phyloP scores from a whole-genome alignment of 2,888 invertebrate genomes.

The Zaprionus obscuricornis region DNA sequence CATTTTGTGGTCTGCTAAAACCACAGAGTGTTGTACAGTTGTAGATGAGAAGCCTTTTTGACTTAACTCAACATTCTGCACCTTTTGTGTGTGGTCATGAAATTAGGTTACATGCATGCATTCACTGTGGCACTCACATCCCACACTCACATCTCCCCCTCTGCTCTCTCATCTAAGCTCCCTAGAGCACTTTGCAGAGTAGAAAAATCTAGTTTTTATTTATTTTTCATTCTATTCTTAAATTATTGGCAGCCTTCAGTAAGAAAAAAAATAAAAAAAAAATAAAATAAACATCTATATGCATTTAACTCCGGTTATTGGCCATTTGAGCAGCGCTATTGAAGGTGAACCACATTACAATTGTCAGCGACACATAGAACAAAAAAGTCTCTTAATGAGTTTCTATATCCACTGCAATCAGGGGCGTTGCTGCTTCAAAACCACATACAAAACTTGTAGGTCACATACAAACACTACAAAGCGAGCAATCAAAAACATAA shows the following conservation, averaged over 20 bases:
- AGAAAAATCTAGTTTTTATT: constrained; percentile 25
- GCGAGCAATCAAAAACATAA: too few relatives aligned
- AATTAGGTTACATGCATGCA: constrained; percentile 50
- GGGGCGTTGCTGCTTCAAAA: constrained; percentile 6
- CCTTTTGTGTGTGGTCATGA: constrained; percentile 50
- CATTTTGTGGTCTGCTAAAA: constrained; percentile 56
- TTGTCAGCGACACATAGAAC: constrained; percentile 20
- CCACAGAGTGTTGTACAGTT: constrained; percentile 25
- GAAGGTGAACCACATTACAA: constrained; percentile 62
- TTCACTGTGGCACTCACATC: not conserved
- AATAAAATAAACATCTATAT: too few relatives aligned
- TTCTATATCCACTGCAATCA: constrained; percentile 26
- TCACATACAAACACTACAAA: constrained; percentile 9
- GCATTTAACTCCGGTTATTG: constrained; percentile 60
- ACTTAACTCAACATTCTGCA: constrained; percentile 17
- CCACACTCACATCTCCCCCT: constrained; percentile 14
- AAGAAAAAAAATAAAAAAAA: too few relatives aligned
- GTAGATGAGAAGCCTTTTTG: constrained; percentile 38
- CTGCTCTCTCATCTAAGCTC: not conserved
- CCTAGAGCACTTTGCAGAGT: too few relatives aligned
- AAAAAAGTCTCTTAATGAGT: constrained; percentile 30
- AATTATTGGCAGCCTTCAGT: constrained; percentile 23
- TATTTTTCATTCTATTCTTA: constrained; percentile 17
- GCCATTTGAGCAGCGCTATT: constrained; percentile 42
- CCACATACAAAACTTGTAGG: constrained; percentile 30